Evolutionary conservation across 2,113 vertebrate species (phyloP).

Genomic region (Ascaphus truei): DNA sequence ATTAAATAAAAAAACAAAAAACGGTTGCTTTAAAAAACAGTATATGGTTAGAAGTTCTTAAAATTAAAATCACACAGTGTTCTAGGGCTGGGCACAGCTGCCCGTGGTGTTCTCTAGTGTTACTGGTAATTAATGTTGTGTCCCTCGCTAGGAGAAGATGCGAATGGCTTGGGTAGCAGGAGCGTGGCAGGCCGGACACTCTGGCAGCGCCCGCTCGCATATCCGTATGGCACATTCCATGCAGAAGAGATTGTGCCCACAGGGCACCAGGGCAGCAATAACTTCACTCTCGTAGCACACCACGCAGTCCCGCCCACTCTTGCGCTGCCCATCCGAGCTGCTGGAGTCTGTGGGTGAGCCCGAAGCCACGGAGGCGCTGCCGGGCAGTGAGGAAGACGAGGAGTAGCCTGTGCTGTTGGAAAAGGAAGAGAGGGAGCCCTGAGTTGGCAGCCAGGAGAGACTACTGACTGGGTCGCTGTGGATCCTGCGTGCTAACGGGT

Average conservation of each 20-base stretch:
- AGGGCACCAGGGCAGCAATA: slow-evolving; percentile 88
- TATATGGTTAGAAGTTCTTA: background rate
- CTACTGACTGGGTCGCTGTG: slow-evolving; percentile 81
- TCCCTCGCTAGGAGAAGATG: slow-evolving; percentile 87
- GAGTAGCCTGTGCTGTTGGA: slow-evolving; percentile 79
- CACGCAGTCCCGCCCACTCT: slow-evolving; percentile 78
- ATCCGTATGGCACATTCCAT: slow-evolving; percentile 96
- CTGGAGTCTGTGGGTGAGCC: slow-evolving; percentile 79
- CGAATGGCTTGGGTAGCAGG: slow-evolving; percentile 94
- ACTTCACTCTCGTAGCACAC: slow-evolving; percentile 93
- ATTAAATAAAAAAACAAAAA: slow-evolving; percentile 44
- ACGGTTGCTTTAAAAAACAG: slow-evolving; percentile 19
- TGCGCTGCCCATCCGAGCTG: slow-evolving; percentile 51
- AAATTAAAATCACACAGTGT: slow-evolving; percentile 34
- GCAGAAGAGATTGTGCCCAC: slow-evolving; percentile 97
- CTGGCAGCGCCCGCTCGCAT: slow-evolving; percentile 80
- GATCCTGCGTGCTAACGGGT: slow-evolving; percentile 76
- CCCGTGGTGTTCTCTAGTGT: background rate
- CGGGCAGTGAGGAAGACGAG: slow-evolving; percentile 74
- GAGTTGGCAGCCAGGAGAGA: slow-evolving; percentile 80
- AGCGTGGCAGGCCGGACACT: slow-evolving; percentile 89
- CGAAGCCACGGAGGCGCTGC: slow-evolving; percentile 47
- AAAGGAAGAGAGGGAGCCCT: slow-evolving; percentile 69
- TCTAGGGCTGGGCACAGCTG: background rate
- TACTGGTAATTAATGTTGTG: fast-evolving